These are phyloP conservation scores for Pilophorus perplexus DNA, from an alignment of 2,888 invertebrate species.

Conservation along the genomic window DNA sequence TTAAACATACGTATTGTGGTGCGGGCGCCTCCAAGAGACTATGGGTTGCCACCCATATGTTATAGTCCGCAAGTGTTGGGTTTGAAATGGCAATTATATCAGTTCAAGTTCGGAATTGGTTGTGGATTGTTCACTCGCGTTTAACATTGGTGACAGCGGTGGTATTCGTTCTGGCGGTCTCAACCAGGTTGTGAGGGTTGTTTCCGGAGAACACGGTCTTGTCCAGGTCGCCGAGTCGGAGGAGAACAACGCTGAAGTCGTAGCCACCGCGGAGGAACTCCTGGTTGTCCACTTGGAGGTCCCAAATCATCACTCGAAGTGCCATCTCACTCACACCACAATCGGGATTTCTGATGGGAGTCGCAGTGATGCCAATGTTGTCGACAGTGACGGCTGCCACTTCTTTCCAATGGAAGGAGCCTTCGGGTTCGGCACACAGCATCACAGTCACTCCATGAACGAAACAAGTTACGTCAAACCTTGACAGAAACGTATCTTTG, in stretches of 20 bases:
- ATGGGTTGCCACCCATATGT: too few species aligned
- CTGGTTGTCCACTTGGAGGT: constrained; percentile 83
- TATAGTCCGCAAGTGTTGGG: too few species aligned
- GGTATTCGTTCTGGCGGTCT: constrained; percentile 40
- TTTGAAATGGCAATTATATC: too few species aligned
- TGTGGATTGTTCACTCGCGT: constrained; percentile 3
- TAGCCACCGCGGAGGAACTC: constrained; percentile 70
- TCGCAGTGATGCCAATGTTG: constrained; percentile 51
- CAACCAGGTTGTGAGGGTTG: constrained; percentile 30
- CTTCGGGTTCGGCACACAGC: constrained; percentile 54
- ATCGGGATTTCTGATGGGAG: constrained; percentile 40
- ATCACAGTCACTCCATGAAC: constrained; percentile 55
- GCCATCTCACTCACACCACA: constrained; percentile 41
- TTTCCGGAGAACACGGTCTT: constrained; percentile 35
- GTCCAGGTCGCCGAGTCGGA: constrained; percentile 52
- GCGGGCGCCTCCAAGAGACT: too few species aligned
- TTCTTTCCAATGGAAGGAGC: constrained; percentile 55
- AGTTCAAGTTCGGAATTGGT: too few species aligned
- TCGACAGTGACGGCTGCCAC: constrained; percentile 55
- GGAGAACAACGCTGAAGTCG: constrained; percentile 84
- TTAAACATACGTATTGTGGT: too few species aligned
- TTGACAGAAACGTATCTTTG: constrained; percentile 29
- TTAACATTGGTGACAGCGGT: constrained; percentile 47
- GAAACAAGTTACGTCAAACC: constrained; percentile 52
- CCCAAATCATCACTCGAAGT: constrained; percentile 57